phyloP scores from a whole-genome alignment of 2,797 vertebrate species.

The Eleutherodactylus coqui region DNA sequence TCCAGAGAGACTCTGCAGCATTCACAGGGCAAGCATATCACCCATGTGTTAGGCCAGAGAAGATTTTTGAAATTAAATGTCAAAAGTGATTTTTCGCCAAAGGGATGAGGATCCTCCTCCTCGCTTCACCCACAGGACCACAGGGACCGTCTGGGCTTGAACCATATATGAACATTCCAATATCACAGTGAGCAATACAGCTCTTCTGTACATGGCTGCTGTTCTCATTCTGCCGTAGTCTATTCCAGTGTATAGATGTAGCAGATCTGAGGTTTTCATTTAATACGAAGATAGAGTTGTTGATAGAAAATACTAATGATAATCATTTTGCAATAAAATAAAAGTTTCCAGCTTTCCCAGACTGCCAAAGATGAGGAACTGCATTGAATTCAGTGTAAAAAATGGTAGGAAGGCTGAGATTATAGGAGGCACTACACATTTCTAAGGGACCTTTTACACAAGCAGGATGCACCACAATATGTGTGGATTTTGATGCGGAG shows the following conservation, averaged over 20 bases:
- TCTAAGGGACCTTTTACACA: too few relatives aligned
- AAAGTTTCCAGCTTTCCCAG: too few relatives aligned
- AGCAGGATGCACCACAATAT: too few relatives aligned
- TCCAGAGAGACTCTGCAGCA: conserved; percentile 32
- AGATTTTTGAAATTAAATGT: conserved; percentile 65
- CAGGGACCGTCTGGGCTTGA: conserved; percentile 21
- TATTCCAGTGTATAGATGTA: neutral
- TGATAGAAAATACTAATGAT: too few relatives aligned
- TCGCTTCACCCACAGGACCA: conserved; percentile 20
- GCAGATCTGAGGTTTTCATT: too few relatives aligned
- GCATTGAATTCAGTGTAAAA: too few relatives aligned
- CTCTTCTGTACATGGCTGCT: neutral
- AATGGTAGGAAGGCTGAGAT: too few relatives aligned
- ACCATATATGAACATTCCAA: neutral
- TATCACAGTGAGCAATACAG: neutral
- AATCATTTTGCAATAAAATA: too few relatives aligned
- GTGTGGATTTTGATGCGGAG: too few relatives aligned
- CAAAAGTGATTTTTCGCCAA: conserved; percentile 62
- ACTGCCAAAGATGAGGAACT: too few relatives aligned
- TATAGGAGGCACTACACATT: too few relatives aligned
- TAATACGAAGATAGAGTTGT: too few relatives aligned
- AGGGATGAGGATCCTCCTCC: conserved; percentile 48
- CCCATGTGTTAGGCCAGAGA: conserved; percentile 50
- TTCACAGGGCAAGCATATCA: conserved; percentile 56
- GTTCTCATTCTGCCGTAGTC: neutral